Base-by-base conservation (phyloP, 2,113 vertebrate species). In the Hippocampus barbouri region DNA sequence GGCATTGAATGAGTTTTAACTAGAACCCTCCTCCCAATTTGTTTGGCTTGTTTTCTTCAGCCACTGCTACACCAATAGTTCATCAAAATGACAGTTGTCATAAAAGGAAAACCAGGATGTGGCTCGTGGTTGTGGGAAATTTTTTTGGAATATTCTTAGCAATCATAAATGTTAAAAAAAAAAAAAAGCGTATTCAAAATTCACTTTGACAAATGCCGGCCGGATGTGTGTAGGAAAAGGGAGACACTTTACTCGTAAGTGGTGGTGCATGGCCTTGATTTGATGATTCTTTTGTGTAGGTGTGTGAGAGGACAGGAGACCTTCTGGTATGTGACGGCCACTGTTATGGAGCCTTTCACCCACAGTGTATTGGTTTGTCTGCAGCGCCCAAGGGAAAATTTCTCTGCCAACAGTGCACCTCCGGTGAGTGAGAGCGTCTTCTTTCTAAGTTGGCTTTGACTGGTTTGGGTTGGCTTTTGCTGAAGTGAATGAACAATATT, bases 281-380 rank as follows among this genome's bases (percentile, higher is more conserved):
- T 68, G 16, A 54, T 10, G 67, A 8, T 76, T 57, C 8, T 4
- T 65, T 3, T 76, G 38, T 76, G 45, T 78, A 99, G 97, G 94
- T 98, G 79, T 99, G 97, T 61, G 97, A 99, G 91, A 95, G 95
- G 84, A 90, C 95, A 0, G 97, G 97, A 69, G 96, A 99, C 56
- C 85, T 99, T 83, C 79, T 98, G 75, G 87, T 96, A 64, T 99
- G 97, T 89, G 97, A 99, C 63, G 95, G 96, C 0, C 97, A 98
- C 84, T 99, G 97, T 90, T 99, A 95, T 72, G 97, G 96, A 79
- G 96, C 97, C 78, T 99, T 98, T 89, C 97, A 99, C 82, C 90
- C 94, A 73, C 92, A 95, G 89, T 99, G 97, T 90, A 94, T 99
- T 67, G 94, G 96, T 80, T 90, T 98, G 73, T 94, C 92, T 0